Evolutionary conservation across 64 coral and sea anemone species (phyloP), one percentile per base, ranked within the genome.

Genomic region (Astreopora myriophthalma): DNA sequence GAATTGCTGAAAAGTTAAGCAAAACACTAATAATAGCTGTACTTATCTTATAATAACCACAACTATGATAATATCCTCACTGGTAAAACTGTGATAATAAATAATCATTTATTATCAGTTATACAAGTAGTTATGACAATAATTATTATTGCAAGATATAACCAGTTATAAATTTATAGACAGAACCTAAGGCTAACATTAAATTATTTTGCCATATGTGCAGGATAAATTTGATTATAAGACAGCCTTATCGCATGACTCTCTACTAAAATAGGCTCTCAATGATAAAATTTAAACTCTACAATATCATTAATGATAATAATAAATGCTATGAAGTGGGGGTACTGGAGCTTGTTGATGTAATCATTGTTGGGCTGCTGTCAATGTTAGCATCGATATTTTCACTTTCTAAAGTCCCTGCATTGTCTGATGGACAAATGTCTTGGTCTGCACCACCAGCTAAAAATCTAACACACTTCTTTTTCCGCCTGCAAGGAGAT

Each of bases 401-500:
- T 94, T 97, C 95, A 39, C 73, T 82, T 62, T 97, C 95, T 44
- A 84, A 57, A 65, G 64, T 79, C 24, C 84, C 83, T 5, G 72
- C 42, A 55, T 89, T 73, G 30, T 80, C 32, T 29, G 83, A 75
- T 20, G 92, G 81, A 66, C 70, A 92, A 14, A 88, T 42, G 10
- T 80, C 79, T 39, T 92, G 87, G 34, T 89, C 87, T 85, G 90
- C 62, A 34, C 90, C 94, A 48, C 97, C 97, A 51, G 91, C 97
- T 24, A 99, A 88, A 78, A 99, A 99, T 76, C 97, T 66, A 58
- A 99, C 90, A 49, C 97, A 99, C 71, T 99, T 99, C 87, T 99
- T 99, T 93, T 99, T 99, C 91, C 97, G 90, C 84, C 97, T 99
- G 36, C 1, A 88, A 82, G 31, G n/a, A 28, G n/a, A 34, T 3